Percentiles rank a stretch among this genome's conserved stretches.
Evolutionary conservation across 2,888 invertebrate genomes (phyloP).

Genomic region (Nemoura dubitans): DNA sequence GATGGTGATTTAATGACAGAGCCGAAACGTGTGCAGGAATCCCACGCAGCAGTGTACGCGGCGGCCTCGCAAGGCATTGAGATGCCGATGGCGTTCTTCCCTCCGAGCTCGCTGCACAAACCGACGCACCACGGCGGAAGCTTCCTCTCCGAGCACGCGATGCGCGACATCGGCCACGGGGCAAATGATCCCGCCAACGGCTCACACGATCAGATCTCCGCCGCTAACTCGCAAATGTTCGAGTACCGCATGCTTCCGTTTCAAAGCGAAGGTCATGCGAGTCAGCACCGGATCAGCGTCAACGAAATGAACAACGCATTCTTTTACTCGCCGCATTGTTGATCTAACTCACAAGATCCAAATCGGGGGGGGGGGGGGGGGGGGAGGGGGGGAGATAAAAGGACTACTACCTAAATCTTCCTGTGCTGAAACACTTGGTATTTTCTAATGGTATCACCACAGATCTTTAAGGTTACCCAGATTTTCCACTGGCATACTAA

Average conservation of each 20-base stretch:
- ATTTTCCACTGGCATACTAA: no score
- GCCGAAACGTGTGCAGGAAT: neutral
- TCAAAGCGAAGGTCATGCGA: slow-evolving; percentile 25
- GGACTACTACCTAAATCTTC: no score
- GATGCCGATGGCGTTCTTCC: slow-evolving; percentile 36
- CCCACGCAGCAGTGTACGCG: neutral
- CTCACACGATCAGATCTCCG: slow-evolving; percentile 40
- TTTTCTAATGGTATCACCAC: no score
- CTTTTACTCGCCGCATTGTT: slow-evolving; percentile 33
- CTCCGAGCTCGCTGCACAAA: slow-evolving; percentile 10
- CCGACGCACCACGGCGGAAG: slow-evolving; percentile 22
- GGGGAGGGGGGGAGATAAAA: no score
- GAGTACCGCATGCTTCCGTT: slow-evolving; percentile 43
- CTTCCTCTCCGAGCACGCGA: slow-evolving; percentile 31
- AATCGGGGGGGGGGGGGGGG: no score
- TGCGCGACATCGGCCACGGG: slow-evolving; percentile 46
- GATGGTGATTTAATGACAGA: slow-evolving; percentile 42
- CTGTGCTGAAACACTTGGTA: no score
- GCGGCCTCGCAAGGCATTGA: slow-evolving; percentile 42
- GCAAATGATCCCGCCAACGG: slow-evolving; percentile 28
- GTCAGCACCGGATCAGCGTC: slow-evolving; percentile 45
- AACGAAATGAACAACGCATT: slow-evolving; percentile 48
- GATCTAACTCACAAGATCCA: no score
- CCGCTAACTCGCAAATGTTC: slow-evolving; percentile 44
- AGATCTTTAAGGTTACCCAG: no score